phyloP scores from a whole-genome alignment of 2,797 vertebrate species.

The Setipinna tenuifilis region DNA sequence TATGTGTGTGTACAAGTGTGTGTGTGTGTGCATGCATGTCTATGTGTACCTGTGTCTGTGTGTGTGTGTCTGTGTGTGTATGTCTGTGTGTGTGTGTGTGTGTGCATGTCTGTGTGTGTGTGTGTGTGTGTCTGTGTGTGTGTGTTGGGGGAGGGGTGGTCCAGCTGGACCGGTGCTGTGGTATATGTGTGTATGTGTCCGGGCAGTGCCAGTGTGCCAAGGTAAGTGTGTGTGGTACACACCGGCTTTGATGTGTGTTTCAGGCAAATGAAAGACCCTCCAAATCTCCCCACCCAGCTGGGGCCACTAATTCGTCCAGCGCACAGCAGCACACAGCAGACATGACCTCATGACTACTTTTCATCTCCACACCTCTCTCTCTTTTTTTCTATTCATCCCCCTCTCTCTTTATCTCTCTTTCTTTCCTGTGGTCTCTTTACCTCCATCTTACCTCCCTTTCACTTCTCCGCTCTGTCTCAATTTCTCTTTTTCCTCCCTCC shows the following conservation, averaged over 20 bases:
- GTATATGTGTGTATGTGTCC: neutral
- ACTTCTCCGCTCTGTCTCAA: too few species aligned
- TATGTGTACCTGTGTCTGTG: too few species aligned
- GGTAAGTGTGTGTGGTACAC: neutral
- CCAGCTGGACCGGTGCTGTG: neutral
- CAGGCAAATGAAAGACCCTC: neutral
- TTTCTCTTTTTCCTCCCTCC: too few species aligned
- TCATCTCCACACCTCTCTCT: slow-evolving; percentile 37
- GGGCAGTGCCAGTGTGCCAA: neutral
- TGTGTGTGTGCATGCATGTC: too few species aligned
- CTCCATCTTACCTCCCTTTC: too few species aligned
- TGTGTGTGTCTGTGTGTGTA: too few species aligned
- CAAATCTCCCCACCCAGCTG: neutral
- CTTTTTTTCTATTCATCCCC: neutral
- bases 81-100: too few species aligned
- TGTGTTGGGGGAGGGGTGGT: neutral
- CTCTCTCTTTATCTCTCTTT: slow-evolving; percentile 22
- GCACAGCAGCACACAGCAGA: neutral
- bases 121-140: too few species aligned
- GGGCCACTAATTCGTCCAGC: neutral
- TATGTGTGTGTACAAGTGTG: too few species aligned
- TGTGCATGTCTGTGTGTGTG: too few species aligned
- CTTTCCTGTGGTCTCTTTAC: neutral
- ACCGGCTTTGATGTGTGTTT: neutral
- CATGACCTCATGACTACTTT: neutral